A percentile compares a stretch with the other conserved stretches of the same genome.
Conservation (phyloP, 2,113 vertebrate genomes). For the Delphinus delphis region DNA sequence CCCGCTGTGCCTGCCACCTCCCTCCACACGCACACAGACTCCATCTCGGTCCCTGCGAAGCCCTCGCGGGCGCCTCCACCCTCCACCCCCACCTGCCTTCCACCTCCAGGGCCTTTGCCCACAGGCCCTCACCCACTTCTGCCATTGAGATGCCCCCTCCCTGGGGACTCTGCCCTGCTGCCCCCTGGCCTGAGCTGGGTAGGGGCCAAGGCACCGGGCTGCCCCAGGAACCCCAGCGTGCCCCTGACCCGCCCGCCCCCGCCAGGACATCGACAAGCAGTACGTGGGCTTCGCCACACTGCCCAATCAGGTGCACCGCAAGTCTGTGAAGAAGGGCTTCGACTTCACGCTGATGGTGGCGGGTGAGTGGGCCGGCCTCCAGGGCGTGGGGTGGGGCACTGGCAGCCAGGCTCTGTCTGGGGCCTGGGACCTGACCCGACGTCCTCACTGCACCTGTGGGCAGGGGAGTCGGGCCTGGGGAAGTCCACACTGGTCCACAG, state of each 20-base stretch:
- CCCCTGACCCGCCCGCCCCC: slow-evolving; percentile 61
- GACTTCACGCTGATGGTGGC: slow-evolving; percentile 99
- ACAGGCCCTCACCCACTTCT: neutral
- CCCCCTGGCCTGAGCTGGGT: neutral
- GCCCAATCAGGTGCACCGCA: slow-evolving; percentile 98
- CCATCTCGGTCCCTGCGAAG: neutral
- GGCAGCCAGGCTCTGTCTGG: neutral
- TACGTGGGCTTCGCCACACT: slow-evolving; percentile 98
- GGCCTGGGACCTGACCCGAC: neutral
- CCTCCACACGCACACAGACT: neutral
- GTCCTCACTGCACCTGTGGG: neutral
- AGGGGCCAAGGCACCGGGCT: neutral
- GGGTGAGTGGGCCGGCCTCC: slow-evolving; percentile 83
- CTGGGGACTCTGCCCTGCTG: neutral
- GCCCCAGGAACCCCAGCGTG: neutral
- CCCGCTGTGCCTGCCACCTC: neutral
- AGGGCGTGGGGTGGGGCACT: neutral
- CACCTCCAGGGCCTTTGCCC: neutral
- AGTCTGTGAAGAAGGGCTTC: slow-evolving; percentile 99
- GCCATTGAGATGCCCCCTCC: neutral
- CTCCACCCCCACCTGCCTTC: neutral
- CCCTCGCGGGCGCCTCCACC: neutral
- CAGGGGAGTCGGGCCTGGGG: slow-evolving; percentile 98
- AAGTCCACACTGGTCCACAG: slow-evolving; percentile 99
- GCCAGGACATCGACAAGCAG: slow-evolving; percentile 93